These are phyloP conservation scores for Platycheirus rosarum DNA, from an alignment of 2,888 invertebrate species.

Conservation along the genomic window DNA sequence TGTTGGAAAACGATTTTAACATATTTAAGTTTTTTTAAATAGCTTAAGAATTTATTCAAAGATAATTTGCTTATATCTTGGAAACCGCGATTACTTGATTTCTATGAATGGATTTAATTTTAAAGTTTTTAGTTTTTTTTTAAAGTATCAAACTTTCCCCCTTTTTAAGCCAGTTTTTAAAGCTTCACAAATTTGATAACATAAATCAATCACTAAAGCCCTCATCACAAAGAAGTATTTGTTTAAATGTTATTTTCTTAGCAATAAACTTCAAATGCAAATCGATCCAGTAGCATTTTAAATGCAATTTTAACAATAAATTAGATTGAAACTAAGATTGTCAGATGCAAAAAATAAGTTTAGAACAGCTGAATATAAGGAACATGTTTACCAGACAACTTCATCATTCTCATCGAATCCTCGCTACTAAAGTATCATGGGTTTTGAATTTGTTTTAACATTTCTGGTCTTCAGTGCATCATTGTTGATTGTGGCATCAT, in stretches of 20 bases:
- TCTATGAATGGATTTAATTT: no score
- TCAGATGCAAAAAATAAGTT: no score
- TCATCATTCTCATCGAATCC: conserved; percentile 20
- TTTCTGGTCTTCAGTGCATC: conserved; percentile 24
- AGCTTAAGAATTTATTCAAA: no score
- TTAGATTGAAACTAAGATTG: no score
- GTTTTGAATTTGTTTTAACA: conserved; percentile 2
- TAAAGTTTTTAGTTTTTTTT: no score
- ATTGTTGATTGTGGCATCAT: conserved; percentile 19
- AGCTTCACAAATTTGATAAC: not conserved
- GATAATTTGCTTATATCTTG: no score
- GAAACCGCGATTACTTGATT: no score
- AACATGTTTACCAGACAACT: not conserved
- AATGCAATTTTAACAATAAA: not conserved
- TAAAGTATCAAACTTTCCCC: no score
- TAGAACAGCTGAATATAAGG: not conserved
- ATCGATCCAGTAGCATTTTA: not conserved
- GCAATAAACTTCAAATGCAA: not conserved
- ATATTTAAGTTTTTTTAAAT: no score
- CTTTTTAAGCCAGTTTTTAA: no score
- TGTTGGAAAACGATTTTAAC: no score
- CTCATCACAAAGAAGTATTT: not conserved
- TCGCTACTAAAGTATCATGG: conserved; percentile 23
- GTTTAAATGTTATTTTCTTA: not conserved
- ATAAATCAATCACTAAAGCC: not conserved